phyloP scores from a whole-genome alignment of 2,113 vertebrate genomes.

The Marcusenius ussheri region DNA sequence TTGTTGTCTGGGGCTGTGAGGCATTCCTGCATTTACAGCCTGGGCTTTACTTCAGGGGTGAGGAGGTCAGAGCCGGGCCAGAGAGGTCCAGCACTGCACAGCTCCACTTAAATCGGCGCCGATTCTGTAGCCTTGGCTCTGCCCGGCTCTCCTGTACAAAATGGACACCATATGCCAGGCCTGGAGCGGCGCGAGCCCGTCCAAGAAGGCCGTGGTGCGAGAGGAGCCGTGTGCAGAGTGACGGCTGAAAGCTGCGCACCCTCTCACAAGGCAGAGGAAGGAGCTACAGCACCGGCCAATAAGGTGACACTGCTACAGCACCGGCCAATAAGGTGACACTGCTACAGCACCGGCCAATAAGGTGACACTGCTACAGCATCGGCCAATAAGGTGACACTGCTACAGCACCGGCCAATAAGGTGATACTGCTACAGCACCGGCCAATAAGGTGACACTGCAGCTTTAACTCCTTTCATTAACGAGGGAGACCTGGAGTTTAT shows the following conservation, averaged over 20 bases:
- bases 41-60: not conserved
- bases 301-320: too few relatives aligned
- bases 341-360: too few relatives aligned
- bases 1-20: not conserved
- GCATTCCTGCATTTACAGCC: not conserved
- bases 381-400: too few relatives aligned
- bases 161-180: not conserved
- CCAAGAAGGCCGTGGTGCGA: not conserved
- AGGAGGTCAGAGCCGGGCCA: not conserved
- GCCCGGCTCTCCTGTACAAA: not conserved
- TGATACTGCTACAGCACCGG: not conserved
- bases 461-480: not conserved
- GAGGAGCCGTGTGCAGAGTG: not conserved
- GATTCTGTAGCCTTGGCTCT: not conserved
- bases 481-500: not conserved
- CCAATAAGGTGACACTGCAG: not conserved
- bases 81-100: not conserved
- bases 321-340: too few relatives aligned
- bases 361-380: too few relatives aligned
- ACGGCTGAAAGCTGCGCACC: not conserved
- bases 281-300: not conserved
- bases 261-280: not conserved
- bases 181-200: not conserved
- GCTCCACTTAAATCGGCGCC: not conserved
- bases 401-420: too few relatives aligned